Conservation (phyloP, 2,797 vertebrate genomes). For the Argya squamiceps region DNA sequence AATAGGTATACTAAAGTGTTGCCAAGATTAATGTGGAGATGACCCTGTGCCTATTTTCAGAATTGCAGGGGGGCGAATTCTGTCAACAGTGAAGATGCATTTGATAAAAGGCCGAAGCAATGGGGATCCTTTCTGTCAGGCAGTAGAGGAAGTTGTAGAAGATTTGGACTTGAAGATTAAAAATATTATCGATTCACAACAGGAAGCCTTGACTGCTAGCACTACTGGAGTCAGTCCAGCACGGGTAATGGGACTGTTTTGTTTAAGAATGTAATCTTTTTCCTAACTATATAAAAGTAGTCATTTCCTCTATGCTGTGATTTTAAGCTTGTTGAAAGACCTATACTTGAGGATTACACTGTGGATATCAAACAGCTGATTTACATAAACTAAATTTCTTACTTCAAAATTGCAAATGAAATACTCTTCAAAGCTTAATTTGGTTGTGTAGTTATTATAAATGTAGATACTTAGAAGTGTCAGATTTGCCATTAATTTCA, state of each 20-base stretch:
- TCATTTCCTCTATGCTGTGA: slow-evolving; percentile 14
- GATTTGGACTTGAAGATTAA: slow-evolving; percentile 86
- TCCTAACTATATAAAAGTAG: neutral
- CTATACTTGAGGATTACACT: slow-evolving; percentile 23
- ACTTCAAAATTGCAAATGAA: neutral
- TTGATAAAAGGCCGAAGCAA: slow-evolving; percentile 87
- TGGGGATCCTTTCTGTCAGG: slow-evolving; percentile 78
- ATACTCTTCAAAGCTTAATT: neutral
- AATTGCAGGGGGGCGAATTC: slow-evolving; percentile 81
- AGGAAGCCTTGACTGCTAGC: slow-evolving; percentile 48
- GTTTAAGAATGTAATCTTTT: neutral
- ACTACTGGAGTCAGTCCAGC: slow-evolving; percentile 87
- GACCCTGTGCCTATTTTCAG: slow-evolving; percentile 80
- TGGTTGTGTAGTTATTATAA: neutral
- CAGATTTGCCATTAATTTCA: neutral
- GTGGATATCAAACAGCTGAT: neutral
- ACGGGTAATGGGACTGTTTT: slow-evolving; percentile 81
- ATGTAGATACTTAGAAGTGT: neutral
- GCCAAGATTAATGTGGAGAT: slow-evolving; percentile 67
- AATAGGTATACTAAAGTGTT: slow-evolving; percentile 56
- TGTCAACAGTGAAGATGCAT: slow-evolving; percentile 83
- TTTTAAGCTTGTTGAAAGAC: slow-evolving; percentile 19
- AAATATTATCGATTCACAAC: slow-evolving; percentile 80
- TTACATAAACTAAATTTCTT: neutral
- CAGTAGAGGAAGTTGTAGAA: slow-evolving; percentile 80